phyloP scores from a whole-genome alignment of 1,140 invertebrate species.

The Drosophila lacteicornis region DNA sequence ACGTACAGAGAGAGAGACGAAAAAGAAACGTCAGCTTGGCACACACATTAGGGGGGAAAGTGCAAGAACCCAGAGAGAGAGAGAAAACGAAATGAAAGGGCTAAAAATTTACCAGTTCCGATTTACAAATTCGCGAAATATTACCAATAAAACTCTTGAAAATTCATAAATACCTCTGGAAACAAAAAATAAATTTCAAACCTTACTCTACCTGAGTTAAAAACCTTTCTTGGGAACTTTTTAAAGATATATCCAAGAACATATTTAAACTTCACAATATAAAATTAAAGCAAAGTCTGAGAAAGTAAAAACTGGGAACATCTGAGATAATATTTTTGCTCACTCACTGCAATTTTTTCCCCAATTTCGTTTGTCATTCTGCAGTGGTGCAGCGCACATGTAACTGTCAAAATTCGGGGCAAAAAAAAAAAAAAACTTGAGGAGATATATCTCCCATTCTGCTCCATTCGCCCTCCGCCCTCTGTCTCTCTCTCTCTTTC shows the following conservation, averaged over 20 bases:
- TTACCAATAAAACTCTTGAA: not conserved
- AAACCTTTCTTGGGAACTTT: too few species aligned
- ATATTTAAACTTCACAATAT: not conserved
- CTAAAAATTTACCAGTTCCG: not conserved
- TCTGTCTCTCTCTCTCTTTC: slow-evolving; percentile 2
- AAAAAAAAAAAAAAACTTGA: slow-evolving; percentile 32
- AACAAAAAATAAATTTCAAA: too few species aligned
- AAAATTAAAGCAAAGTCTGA: not conserved
- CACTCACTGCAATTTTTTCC: slow-evolving; percentile 37
- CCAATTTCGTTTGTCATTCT: slow-evolving; percentile 54
- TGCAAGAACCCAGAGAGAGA: slow-evolving; percentile 5
- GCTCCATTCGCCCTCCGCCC: not conserved
- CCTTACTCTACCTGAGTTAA: not conserved
- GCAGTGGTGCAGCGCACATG: slow-evolving; percentile 61
- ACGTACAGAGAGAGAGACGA: slow-evolving; percentile 52
- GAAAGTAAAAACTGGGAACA: slow-evolving; percentile 2
- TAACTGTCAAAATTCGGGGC: slow-evolving; percentile 62
- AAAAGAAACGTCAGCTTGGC: slow-evolving; percentile 29
- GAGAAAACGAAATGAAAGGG: slow-evolving; percentile 10
- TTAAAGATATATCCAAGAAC: not conserved
- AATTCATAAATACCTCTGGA: too few species aligned
- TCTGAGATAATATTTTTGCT: slow-evolving; percentile 20
- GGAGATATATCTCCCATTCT: slow-evolving; percentile 51
- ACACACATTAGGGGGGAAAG: slow-evolving; percentile 21
- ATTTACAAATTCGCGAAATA: not conserved